Evolutionary conservation across 2,797 vertebrate genomes (phyloP).

Genomic region (Alauda arvensis): DNA sequence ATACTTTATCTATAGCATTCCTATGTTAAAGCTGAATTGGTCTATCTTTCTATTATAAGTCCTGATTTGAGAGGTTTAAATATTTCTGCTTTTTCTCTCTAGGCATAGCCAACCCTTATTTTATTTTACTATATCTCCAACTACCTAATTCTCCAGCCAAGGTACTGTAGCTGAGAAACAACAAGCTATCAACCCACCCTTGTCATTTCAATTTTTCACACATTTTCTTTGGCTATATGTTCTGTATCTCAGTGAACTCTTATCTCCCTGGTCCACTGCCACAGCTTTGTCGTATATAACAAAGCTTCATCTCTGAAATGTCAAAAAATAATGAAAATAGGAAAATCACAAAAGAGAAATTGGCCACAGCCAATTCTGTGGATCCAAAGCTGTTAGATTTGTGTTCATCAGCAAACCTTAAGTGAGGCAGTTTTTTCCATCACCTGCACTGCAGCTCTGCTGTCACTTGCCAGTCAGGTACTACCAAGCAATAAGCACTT

Average conservation of each 20-base stretch:
- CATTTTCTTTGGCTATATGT: constrained; percentile 45
- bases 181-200: constrained; percentile 40
- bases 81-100: constrained; percentile 32
- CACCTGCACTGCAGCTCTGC: neutral
- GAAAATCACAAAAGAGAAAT: constrained; percentile 46
- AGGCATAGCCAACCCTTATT: constrained; percentile 21
- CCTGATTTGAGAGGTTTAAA: constrained; percentile 34
- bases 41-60: neutral
- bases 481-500: neutral
- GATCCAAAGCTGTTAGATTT: constrained; percentile 14
- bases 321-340: constrained; percentile 60
- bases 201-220: constrained; percentile 62
- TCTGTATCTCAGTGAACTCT: constrained; percentile 44
- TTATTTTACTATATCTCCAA: constrained; percentile 24
- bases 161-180: constrained; percentile 22
- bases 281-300: constrained; percentile 29
- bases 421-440: constrained; percentile 9
- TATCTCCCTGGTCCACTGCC: constrained; percentile 40
- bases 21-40: constrained; percentile 1
- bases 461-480: neutral
- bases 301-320: constrained; percentile 52
- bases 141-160: constrained; percentile 13
- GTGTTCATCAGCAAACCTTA: constrained; percentile 3
- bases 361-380: neutral
- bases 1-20: neutral